These are phyloP conservation scores for Cerastoderma edule DNA, from an alignment of 2,888 invertebrate genomes.

Conservation along the genomic window DNA sequence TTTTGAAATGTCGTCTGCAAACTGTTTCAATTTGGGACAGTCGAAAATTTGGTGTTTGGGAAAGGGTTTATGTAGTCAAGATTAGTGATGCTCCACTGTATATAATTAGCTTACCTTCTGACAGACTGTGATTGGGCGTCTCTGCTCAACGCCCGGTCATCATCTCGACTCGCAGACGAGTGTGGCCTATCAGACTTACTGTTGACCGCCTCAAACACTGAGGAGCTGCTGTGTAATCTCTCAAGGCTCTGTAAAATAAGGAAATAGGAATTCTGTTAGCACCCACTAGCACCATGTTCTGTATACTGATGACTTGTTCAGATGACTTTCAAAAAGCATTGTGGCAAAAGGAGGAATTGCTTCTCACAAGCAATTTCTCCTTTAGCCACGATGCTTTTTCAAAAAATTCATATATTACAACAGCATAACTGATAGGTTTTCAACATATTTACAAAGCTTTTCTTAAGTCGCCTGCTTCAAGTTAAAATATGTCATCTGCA, in stretches of 20 bases:
- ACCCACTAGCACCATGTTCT: too few relatives aligned
- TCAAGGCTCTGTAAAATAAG: constrained; percentile 69
- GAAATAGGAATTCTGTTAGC: too few relatives aligned
- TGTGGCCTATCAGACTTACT: constrained; percentile 74
- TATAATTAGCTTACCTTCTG: constrained; percentile 54
- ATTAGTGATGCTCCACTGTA: too few relatives aligned
- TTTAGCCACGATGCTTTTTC: neutral
- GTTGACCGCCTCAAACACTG: constrained; percentile 68
- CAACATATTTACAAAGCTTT: too few relatives aligned
- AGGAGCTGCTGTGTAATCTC: constrained; percentile 71
- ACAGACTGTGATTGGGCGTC: constrained; percentile 67
- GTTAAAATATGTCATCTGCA: too few relatives aligned
- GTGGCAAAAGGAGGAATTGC: neutral
- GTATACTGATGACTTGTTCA: neutral
- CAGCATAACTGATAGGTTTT: too few relatives aligned
- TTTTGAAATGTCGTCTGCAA: too few relatives aligned
- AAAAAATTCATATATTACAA: too few relatives aligned
- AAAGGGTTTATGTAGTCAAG: too few relatives aligned
- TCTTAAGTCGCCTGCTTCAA: too few relatives aligned
- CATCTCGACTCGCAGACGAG: constrained; percentile 77
- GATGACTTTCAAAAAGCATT: neutral
- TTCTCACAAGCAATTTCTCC: neutral
- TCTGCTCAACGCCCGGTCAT: constrained; percentile 70
- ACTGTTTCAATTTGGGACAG: too few relatives aligned
- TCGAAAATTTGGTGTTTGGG: too few relatives aligned